Evolutionary conservation across 1,140 invertebrate species (phyloP), one percentile per base, ranked within the genome.

Genomic region (Epicauta chinensis): DNA sequence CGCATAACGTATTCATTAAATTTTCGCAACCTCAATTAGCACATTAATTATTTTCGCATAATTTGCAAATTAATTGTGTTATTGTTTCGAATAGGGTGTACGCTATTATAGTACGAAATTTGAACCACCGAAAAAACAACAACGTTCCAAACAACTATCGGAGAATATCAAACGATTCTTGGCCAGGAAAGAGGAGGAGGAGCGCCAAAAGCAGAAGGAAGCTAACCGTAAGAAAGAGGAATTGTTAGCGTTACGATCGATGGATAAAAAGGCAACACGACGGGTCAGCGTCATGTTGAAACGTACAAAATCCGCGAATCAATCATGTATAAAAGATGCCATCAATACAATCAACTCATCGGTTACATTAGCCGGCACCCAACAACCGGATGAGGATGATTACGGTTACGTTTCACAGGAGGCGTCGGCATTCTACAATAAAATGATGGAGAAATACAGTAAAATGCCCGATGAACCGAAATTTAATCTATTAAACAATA

Each of bases 361-460:
- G 35, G 77, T 89, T 23, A 89, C 86, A 0, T 72, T 82, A 23
- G 78, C 79, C 60, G 82, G 82, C 13, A 80, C 80, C 3, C 78
- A 79, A n/a, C 87, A 90, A 62, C 86, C 86, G 0, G 89, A 92
- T 64, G 87, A 91, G 68, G 91, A 93, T 76, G 90, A 93, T 66
- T 93, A 93, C 68, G 86, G 90, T 3, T 93, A 91, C 66, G 86
- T 86, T 11, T 92, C 89, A 0, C 84, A 85, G 60, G 84, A 85
- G 67, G 86, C 89, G 1, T 80, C 85, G 44, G 83, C 82, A 17
- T 79, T 87, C 55, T 91, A 91, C 70, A 80, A 84, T 53, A 87
- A 89, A 67, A 81, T 93, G 70, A 87, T 92, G 75, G 81, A 86
- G 49, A 90, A 91, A 68, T 91, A 89, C 56, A 83, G 78, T 57